Evolutionary conservation across 2,797 vertebrate genomes (phyloP).

Genomic region (Brachyalestes nurse): DNA sequence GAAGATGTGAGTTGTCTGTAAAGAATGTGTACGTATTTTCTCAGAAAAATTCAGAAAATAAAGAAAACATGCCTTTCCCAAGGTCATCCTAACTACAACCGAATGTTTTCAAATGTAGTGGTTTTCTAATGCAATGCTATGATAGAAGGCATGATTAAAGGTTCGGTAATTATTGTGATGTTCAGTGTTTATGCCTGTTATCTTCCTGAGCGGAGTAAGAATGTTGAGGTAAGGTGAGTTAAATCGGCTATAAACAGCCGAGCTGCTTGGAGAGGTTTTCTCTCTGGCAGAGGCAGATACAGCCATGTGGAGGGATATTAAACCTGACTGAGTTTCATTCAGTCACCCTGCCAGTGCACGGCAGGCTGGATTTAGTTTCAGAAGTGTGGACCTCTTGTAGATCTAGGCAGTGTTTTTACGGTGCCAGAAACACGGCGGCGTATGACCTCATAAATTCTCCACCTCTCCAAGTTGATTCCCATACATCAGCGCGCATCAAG

Average conservation of each 20-base stretch:
- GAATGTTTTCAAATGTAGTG: no score
- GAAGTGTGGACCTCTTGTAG: slow-evolving; percentile 23
- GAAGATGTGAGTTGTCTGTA: no score
- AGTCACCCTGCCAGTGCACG: slow-evolving; percentile 11
- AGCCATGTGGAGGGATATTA: slow-evolving; percentile 37
- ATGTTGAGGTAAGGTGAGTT: neutral
- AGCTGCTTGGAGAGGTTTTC: slow-evolving; percentile 19
- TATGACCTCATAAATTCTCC: slow-evolving; percentile 46
- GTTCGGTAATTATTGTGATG: no score
- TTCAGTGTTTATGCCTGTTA: no score
- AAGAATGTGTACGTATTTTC: no score
- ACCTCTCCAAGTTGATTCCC: slow-evolving; percentile 27
- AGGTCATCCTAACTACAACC: no score
- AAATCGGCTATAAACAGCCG: slow-evolving; percentile 33
- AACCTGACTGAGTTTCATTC: slow-evolving; percentile 25
- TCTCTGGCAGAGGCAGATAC: slow-evolving; percentile 18
- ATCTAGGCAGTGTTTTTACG: slow-evolving; percentile 27
- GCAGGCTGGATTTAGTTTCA: slow-evolving; percentile 13
- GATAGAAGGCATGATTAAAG: no score
- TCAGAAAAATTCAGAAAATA: no score
- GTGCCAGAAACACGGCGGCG: slow-evolving; percentile 29
- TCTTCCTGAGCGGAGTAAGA: no score
- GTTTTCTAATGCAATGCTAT: no score
- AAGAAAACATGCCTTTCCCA: no score
- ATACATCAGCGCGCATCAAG: slow-evolving; percentile 20